These are phyloP conservation scores for Dolichoris vasculosae DNA, from an alignment of 1,140 invertebrate genomes.

Conservation along the genomic window DNA sequence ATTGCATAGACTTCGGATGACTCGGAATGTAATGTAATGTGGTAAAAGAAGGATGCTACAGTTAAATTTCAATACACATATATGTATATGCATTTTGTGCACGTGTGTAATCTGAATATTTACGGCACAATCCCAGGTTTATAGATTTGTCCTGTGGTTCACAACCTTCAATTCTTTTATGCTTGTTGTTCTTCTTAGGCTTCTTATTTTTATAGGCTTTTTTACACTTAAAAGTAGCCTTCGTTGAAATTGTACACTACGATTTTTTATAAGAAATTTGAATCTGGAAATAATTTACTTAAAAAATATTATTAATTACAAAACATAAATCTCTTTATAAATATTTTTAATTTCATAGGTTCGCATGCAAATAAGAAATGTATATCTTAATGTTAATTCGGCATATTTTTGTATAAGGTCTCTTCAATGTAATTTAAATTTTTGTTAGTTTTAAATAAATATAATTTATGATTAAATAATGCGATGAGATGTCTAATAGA, in stretches of 20 bases:
- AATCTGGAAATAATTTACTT: background rate
- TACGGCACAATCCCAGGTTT: background rate
- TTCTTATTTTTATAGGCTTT: background rate
- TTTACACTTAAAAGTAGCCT: background rate
- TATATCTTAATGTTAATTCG: no score
- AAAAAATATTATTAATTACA: background rate
- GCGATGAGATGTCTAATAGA: no score
- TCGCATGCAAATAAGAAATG: no score
- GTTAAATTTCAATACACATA: background rate
- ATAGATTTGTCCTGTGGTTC: slow-evolving; percentile 43
- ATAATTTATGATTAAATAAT: no score
- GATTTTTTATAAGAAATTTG: background rate
- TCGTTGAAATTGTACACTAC: slow-evolving; percentile 25
- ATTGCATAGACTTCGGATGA: slow-evolving; percentile 19
- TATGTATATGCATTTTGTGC: background rate
- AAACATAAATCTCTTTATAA: no score
- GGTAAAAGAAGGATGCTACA: background rate
- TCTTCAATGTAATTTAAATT: no score
- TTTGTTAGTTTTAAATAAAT: no score
- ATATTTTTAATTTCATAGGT: no score
- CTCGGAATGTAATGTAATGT: background rate
- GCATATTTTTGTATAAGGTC: no score
- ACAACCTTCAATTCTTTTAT: slow-evolving; percentile 22
- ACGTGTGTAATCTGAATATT: background rate
- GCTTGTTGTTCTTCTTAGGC: background rate